A percentile compares a stretch with the other conserved stretches of the same genome.
Conservation (phyloP, 2,797 vertebrate species). For the Sebastiscus albofasciatus region DNA sequence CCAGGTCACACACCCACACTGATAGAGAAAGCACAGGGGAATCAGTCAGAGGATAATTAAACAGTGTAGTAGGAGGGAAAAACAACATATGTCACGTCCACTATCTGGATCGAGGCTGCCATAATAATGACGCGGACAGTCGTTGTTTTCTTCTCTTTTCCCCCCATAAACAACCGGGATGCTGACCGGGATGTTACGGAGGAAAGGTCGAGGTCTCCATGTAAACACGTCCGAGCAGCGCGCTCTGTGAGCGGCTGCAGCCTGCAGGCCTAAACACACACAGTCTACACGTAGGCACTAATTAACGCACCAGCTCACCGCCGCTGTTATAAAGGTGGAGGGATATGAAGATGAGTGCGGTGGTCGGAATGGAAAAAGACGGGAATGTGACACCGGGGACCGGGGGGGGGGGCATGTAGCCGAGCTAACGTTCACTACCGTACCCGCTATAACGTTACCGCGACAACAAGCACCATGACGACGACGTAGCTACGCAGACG, state of each 20-base stretch:
- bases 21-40: no score
- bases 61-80: no score
- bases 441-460: not conserved
- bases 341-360: not conserved
- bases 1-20: not conserved
- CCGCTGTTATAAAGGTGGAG: not conserved
- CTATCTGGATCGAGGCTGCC: not conserved
- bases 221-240: conserved; percentile 27
- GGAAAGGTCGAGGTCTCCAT: conserved; percentile 15
- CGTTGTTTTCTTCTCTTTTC: not conserved
- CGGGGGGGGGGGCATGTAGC: not conserved
- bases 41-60: not conserved
- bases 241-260: conserved; percentile 1
- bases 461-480: not conserved
- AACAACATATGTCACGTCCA: not conserved
- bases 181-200: not conserved
- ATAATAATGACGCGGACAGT: not conserved
- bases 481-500: conserved; percentile 25
- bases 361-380: conserved; percentile 1
- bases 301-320: not conserved
- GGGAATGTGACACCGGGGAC: conserved; percentile 1
- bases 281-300: not conserved
- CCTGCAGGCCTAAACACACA: conserved; percentile 17
- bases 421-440: conserved; percentile 20
- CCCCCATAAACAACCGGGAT: not conserved